Evolutionary conservation across 1,140 invertebrate genomes (phyloP), one percentile per base, ranked within the genome.

Genomic region (Gryllus bimaculatus): DNA sequence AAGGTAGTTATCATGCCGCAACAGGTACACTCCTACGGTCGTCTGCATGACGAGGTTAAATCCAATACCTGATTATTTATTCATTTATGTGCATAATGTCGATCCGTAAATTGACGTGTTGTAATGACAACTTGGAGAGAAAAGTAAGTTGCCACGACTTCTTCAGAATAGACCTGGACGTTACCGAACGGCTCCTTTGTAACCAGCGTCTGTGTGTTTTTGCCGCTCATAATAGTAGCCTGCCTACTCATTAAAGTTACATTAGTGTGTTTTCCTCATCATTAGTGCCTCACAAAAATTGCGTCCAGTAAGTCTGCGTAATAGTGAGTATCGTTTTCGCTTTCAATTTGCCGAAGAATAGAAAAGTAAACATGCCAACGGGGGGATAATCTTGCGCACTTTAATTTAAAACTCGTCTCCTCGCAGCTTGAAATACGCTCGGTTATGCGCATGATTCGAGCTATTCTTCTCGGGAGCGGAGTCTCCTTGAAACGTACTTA

Each of bases 91-190:
- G 54, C 54, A 66, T 66, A 66, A 18, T 18, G 54, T 66, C 10
- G 54, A 66, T 66, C 54, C 54, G 54, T 66, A 66, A 66, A 66
- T 66, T 66, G 54, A 66, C 54, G 54, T 66, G 54, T 66, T 18
- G 54, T 66, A 66, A 66, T 66, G 54, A 66, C 54, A 66, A 66
- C 54, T 66, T 18, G 54, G 54, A 66, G 54, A 66, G 54, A 66
- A 66, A 66, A 66, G 54, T 66, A 66, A 66, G 54, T 66, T 66
- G 54, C 54, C 54, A 66, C 10, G 10, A 7, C 54, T 66, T 13
- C 54, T 18, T 2, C 2, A 10, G 26, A 39, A 39, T 39, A 39
- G 26, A 39, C 26, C 26, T 39, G 26, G 26, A 39, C 26, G 26
- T 13, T 3, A 66, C 54, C 54, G 54, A 66, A 66, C 54, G 54